A percentile compares a stretch with the other conserved stretches of the same genome.
These are phyloP conservation scores for Paralvinella palmiformis DNA, from an alignment of 1,140 invertebrate species.

Conservation along the genomic window DNA sequence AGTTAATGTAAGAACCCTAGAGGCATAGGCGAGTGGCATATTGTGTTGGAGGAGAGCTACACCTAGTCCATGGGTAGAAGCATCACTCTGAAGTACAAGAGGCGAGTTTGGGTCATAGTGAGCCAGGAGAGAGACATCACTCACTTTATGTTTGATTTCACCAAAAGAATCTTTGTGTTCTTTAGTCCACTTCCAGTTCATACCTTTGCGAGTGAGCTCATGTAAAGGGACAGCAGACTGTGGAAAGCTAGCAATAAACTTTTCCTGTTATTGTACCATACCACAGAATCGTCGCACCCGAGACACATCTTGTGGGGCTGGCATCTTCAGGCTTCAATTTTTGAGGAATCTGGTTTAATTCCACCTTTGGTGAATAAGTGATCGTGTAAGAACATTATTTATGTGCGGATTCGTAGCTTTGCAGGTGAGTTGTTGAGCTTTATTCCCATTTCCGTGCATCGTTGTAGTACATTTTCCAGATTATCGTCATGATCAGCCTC, in stretches of 20 bases:
- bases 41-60: constrained; percentile 48
- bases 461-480: constrained; percentile 29
- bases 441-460: constrained; percentile 36
- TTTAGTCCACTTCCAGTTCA: neutral
- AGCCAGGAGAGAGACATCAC: constrained; percentile 22
- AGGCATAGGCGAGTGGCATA: constrained; percentile 49
- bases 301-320: constrained; percentile 18
- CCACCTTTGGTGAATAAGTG: constrained; percentile 43
- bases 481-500: neutral
- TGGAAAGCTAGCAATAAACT: constrained; percentile 21
- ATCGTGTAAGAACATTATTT: neutral
- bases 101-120: constrained; percentile 26
- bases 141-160: constrained; percentile 22
- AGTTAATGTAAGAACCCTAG: constrained; percentile 39
- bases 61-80: constrained; percentile 42
- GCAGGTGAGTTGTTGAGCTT: constrained; percentile 35
- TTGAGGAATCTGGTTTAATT: constrained; percentile 40
- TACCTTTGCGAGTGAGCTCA: neutral
- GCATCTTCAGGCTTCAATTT: constrained; percentile 39
- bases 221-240: neutral
- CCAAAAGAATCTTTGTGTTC: constrained; percentile 19
- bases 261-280: constrained; percentile 25
- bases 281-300: constrained; percentile 25
- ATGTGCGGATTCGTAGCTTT: constrained; percentile 25
- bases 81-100: constrained; percentile 29